Conservation (phyloP, 2,888 invertebrate species). For the Drosophila affinis region DNA sequence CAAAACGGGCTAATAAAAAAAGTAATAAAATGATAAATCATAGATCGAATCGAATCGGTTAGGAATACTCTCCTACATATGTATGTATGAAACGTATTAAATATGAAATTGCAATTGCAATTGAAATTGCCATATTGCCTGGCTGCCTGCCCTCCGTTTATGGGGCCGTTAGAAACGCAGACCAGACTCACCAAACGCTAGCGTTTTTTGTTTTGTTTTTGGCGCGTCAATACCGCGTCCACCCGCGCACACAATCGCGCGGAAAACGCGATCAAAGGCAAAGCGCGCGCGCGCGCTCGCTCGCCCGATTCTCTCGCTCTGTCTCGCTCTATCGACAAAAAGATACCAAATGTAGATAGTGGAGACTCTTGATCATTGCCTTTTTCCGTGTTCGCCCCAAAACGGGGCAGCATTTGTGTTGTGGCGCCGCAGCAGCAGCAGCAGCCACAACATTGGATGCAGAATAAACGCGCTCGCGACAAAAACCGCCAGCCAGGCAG, state of each 20-base stretch:
- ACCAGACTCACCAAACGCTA: background rate
- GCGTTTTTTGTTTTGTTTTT: conserved; percentile 39
- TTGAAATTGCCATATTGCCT: conserved; percentile 10
- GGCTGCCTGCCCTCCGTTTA: background rate
- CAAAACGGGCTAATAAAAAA: conserved; percentile 25
- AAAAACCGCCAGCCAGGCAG: conserved; percentile 37
- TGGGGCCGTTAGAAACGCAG: background rate
- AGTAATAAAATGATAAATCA: conserved; percentile 61
- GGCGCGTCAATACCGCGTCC: conserved; percentile 51
- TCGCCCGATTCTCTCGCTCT: conserved; percentile 5
- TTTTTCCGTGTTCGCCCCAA: conserved; percentile 51
- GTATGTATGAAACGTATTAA: conserved; percentile 41
- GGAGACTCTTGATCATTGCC: conserved; percentile 54
- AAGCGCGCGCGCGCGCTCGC: conserved; percentile 34
- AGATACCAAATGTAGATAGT: conserved; percentile 57
- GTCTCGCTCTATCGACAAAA: conserved; percentile 7
- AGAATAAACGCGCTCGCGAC: conserved; percentile 27
- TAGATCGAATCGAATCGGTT: conserved; percentile 36
- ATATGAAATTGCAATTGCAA: conserved; percentile 41
- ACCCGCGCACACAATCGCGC: conserved; percentile 61
- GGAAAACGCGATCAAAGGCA: conserved; percentile 71
- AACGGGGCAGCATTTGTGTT: conserved; percentile 31
- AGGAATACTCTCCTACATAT: conserved; percentile 24
- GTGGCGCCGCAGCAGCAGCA: conserved; percentile 39
- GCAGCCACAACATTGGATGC: conserved; percentile 1